Base-by-base conservation (phyloP, 2,888 invertebrate species). In the Sminthurides aquaticus region DNA sequence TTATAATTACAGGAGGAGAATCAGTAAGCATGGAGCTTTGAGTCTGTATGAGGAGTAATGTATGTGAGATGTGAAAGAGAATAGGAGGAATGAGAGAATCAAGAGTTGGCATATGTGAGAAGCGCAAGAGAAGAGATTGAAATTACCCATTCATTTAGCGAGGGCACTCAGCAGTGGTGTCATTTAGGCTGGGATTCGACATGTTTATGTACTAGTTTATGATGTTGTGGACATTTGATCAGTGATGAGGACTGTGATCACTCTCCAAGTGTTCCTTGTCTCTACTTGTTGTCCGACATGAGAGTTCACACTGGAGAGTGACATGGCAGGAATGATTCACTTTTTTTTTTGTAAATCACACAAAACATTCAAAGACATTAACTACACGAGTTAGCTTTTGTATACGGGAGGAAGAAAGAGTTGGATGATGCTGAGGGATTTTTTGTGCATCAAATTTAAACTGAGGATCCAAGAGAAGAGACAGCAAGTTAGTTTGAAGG, bases 241-340 rank as follows among this genome's bases (percentile, higher is more conserved):
- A 52, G 52, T 20, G 52, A 20, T 18, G 20, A 43, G 43, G 43
- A 18, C 43, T 43, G 43, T n/a, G n/a, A n/a, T n/a, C n/a, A n/a
- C 43, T 43, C 18, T 8, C 43, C 18, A 34, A 5, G 43, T 34
- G 8, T 15, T 34, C 15, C 43, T 34, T 15, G 8, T 34, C 43
- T 15, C 43, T 11, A 34, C 43, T 34, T 11, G 8, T 34, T 15
- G 43, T 34, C 5, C 15, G 22, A 52, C 52, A 52, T 18, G 49
- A 3, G 60, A 60, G 60, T 64, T 60, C 63, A 68, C 65, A 68
- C 66, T 64, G 69, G 59, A 64, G 64, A 68, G 66, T 69, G 69
- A 69, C 69, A 67, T 64, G 71, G 69, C 67, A 70, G 67, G 66
- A 71, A 69, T 68, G 65, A 64, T 64, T 64, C 68, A 69, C 52